Conservation (phyloP, 2,888 invertebrate species). For the Macrophya annulata region DNA sequence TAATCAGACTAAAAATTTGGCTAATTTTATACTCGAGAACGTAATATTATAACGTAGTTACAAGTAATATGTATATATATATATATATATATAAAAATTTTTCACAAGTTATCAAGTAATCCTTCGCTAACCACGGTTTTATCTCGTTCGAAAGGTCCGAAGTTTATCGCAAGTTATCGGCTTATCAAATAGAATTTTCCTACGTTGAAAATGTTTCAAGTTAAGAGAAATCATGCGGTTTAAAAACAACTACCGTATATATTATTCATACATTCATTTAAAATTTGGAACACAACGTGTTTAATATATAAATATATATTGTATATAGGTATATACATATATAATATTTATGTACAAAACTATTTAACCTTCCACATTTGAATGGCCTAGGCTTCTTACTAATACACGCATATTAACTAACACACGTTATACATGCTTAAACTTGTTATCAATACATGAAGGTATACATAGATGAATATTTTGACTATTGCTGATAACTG, state of each 20-base stretch:
- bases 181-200: neutral
- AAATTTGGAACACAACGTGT: neutral
- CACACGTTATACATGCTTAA: neutral
- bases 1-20: neutral
- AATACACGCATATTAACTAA: neutral
- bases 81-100: neutral
- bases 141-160: neutral
- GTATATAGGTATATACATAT: neutral
- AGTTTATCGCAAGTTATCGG: neutral
- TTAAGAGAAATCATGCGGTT: neutral
- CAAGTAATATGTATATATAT: no score
- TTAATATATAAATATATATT: neutral
- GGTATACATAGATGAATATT: neutral
- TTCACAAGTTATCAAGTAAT: neutral
- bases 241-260: neutral
- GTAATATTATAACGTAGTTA: no score
- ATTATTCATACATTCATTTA: neutral
- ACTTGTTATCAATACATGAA: neutral
- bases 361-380: neutral
- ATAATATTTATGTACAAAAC: slow-evolving; percentile 37
- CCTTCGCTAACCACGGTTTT: neutral
- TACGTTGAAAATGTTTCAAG: neutral
- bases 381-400: neutral
- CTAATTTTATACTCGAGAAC: no score
- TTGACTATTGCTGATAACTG: neutral